Base-by-base conservation (phyloP, 2,113 vertebrate species). In the Melanerpes formicivorus region DNA sequence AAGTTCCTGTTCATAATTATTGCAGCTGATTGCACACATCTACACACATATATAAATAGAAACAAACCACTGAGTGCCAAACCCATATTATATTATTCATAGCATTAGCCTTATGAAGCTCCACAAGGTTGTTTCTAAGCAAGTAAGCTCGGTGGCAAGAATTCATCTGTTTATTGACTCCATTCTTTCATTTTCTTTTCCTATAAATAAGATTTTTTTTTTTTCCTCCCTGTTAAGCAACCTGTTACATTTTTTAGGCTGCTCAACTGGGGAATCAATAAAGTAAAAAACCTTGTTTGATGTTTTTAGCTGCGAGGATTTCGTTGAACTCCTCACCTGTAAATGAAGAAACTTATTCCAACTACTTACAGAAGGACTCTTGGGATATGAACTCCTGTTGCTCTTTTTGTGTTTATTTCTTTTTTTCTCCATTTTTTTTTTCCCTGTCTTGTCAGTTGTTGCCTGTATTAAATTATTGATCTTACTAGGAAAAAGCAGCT, bases 81-180 rank as follows among this genome's bases (percentile, higher is more conserved):
- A 19, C 84, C 16, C 3, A 3, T 37, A 11, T 23, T 26, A 2
- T 15, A 7, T 71, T 22, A 56, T 37, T 72, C 40, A 80, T n/a
- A 37, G 12, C 82, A 84, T 40, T 69, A 37, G 4, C 12, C 7
- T 69, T 46, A 18, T 17, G 40, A 44, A 34, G 32, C 17, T 58
- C 29, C 4, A 8, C 18, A 32, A 73, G n/a, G 22, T 27, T 80
- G 16, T 73, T 16, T 66, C 15, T 14, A 55, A 65, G 12, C 6
- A 60, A 34, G 9, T 8, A 55, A 93, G 8, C 3, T 5, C 37
- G 27, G 42, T 54, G 11, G 6, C n/a, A 79, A 60, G 15, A 69
- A 69, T 44, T 69, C 23, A 44, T 18, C 8, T 14, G 34, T 48
- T 5, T 32, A 40, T 29, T 0, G 0, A 55, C 3, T 82, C 72